Percentiles rank a stretch among this genome's conserved stretches.
These are phyloP conservation scores for Macrotis lagotis DNA, from an alignment of 2,113 vertebrate genomes.

Conservation along the genomic window DNA sequence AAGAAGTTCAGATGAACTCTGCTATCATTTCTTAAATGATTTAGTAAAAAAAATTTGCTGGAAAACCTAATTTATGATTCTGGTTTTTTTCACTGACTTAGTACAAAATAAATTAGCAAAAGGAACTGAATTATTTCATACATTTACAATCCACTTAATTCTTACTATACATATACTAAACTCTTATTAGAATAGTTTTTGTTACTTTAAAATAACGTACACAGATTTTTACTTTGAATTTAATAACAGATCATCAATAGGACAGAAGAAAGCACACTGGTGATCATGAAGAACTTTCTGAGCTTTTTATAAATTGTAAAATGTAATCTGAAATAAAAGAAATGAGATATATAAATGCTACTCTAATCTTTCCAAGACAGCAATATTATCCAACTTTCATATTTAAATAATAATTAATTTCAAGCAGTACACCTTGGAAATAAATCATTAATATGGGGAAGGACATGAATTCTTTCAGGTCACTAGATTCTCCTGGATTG, in stretches of 20 bases:
- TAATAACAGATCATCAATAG: neutral
- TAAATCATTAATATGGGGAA: neutral
- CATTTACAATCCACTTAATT: neutral
- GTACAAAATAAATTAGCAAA: neutral
- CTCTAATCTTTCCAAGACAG: neutral
- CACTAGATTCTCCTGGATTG: neutral
- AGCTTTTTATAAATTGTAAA: neutral
- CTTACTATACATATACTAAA: neutral
- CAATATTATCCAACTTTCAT: neutral
- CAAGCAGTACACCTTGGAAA: neutral
- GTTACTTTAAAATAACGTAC: neutral
- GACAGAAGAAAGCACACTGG: neutral
- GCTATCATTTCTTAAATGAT: neutral
- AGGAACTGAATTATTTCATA: neutral
- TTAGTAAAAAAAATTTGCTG: neutral
- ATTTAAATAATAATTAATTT: neutral
- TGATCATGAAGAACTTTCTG: neutral
- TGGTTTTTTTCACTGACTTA: neutral
- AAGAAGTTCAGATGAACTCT: neutral
- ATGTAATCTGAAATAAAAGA: neutral
- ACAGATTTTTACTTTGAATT: neutral
- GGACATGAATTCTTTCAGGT: neutral
- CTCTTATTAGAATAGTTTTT: neutral
- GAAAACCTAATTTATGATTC: neutral
- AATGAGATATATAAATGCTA: neutral